Evolutionary conservation across 2,797 vertebrate species (phyloP), one percentile per base, ranked within the genome.

Genomic region (Parotocinclus haroldoi): DNA sequence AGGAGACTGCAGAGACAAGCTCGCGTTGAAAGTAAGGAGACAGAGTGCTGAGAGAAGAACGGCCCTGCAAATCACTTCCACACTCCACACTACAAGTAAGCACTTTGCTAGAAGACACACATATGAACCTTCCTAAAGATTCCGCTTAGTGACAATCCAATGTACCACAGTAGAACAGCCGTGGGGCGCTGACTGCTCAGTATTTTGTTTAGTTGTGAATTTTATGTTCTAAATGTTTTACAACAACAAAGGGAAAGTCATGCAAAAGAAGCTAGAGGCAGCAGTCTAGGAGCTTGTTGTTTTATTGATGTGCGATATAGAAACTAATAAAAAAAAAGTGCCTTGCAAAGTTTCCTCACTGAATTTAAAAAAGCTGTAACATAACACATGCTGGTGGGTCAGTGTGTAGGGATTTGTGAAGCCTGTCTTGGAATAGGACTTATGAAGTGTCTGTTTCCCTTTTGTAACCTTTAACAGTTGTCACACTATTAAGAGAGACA

Each of bases 1-100:
- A 91, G 90, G 45, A 93, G 89, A 72, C 87, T 98, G 8, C 90
- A 92, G 85, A 93, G 95, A 55, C 97, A 99, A 86, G 90, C 85
- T 0, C 85, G 93, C 7, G 81, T 98, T 60, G 93, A 96, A 84
- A 93, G 92, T 83, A 98, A 97, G 77, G 97, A 99, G 79, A 99
- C 96, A 0, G 93, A 95, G 75, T 99, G 95, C 86, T 99, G 90
- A 91, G 65, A 53, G 9, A 52, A 5, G 27, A 42, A 37, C 55
- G 27, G 50, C 14, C 2, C 56, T 7, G 56, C 39, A n/a, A 10
- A 44, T 10, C 56, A 51, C 42, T 49, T 17, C 27, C 45, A 45
- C 38, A 1, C 58, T 18, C 65, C 54, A 58, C 8, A 10, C 37
- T 8, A 9, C 37, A 40, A 38, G 42, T 40, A 58, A 12, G 19